Conservation (phyloP, 1,140 invertebrate genomes). For the Drosophila sp. region DNA sequence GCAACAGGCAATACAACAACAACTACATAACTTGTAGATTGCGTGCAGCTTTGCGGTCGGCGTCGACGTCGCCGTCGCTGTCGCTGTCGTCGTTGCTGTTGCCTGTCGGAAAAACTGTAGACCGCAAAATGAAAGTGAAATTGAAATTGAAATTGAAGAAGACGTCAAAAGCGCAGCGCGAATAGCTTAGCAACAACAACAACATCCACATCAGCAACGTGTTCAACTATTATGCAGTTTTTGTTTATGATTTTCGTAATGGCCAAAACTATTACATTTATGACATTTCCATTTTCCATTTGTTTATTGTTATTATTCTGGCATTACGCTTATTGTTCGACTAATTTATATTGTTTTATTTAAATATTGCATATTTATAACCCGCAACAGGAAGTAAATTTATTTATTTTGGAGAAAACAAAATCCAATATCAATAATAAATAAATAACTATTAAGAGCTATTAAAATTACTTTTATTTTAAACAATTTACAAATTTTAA, state of each 20-base stretch:
- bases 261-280: constrained; percentile 41
- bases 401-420: no score
- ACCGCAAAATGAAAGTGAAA: constrained; percentile 80
- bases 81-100: neutral
- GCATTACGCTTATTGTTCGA: constrained; percentile 10
- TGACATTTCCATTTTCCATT: constrained; percentile 52
- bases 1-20: constrained; percentile 27
- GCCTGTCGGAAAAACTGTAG: constrained; percentile 76
- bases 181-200: constrained; percentile 11
- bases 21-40: constrained; percentile 50
- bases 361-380: constrained; percentile 28
- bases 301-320: constrained; percentile 28
- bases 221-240: constrained; percentile 26
- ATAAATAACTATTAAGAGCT: neutral
- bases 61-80: constrained; percentile 18
- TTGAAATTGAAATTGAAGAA: constrained; percentile 79
- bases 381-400: constrained; percentile 21
- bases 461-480: neutral
- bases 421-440: neutral
- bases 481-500: neutral
- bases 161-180: constrained; percentile 53
- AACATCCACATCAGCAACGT: constrained; percentile 34
- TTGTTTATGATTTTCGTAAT: constrained; percentile 35
- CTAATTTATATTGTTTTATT: constrained; percentile 25
- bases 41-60: constrained; percentile 67